Conservation (phyloP, 2,113 vertebrate genomes). For the Chrysochloris asiatica region DNA sequence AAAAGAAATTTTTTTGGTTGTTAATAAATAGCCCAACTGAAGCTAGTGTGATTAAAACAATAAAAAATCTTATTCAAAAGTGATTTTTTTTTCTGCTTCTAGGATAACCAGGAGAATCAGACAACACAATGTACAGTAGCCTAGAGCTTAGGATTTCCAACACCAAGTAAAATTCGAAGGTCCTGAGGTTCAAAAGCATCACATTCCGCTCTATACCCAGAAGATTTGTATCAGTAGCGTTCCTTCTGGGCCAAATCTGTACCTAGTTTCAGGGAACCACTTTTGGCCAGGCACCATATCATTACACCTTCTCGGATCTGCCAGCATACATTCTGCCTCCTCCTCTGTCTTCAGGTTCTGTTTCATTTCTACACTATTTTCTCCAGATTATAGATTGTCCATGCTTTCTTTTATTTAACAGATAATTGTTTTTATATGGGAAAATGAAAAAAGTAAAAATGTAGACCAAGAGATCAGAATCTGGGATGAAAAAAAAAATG, state of each 20-base stretch:
- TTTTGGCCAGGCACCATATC: not conserved
- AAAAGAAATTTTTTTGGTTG: conserved; percentile 59
- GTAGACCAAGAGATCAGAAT: not conserved
- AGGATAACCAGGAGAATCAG: conserved; percentile 60
- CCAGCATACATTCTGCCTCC: not conserved
- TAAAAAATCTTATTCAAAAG: conserved; percentile 67
- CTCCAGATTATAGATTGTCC: not conserved
- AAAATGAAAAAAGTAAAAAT: not conserved
- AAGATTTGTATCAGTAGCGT: not conserved
- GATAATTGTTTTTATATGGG: not conserved
- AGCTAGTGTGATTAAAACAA: conserved; percentile 67
- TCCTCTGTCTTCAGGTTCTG: not conserved
- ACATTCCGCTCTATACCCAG: not conserved
- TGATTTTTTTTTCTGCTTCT: conserved; percentile 54
- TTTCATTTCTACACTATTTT: not conserved
- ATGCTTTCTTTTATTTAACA: not conserved
- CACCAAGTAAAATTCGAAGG: conserved; percentile 43
- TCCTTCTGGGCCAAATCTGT: not conserved
- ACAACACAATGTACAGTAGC: not conserved
- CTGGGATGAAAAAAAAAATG: not conserved
- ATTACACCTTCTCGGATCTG: not conserved
- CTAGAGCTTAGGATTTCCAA: conserved; percentile 5
- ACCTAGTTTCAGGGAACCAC: not conserved
- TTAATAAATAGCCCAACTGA: conserved; percentile 43
- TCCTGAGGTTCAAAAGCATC: not conserved